Conservation (phyloP, 2,113 vertebrate species). For the Mobula hypostoma region DNA sequence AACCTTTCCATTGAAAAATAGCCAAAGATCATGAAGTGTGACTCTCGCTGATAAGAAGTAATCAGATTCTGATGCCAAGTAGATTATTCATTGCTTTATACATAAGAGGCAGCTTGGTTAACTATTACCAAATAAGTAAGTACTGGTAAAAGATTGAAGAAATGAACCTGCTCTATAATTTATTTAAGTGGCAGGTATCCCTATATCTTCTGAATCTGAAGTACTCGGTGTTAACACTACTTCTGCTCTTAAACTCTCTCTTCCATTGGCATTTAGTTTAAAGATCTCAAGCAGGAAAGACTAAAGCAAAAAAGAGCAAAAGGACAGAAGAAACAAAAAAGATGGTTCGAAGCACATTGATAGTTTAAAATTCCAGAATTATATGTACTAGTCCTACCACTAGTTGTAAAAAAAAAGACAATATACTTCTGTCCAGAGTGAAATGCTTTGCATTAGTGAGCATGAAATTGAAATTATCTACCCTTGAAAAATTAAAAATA, state of each 20-base stretch:
- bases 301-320: neutral
- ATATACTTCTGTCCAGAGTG: neutral
- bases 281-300: neutral
- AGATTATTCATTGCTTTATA: neutral
- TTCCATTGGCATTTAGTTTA: conserved; percentile 14
- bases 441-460: neutral
- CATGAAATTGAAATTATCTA: conserved; percentile 15
- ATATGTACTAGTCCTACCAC: neutral
- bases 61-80: neutral
- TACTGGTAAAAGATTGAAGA: neutral
- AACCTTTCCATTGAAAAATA: neutral
- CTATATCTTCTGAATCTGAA: neutral
- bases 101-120: neutral
- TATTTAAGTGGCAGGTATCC: neutral
- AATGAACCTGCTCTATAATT: neutral
- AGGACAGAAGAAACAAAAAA: neutral
- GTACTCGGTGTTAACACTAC: neutral
- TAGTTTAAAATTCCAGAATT: neutral
- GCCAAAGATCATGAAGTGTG: neutral
- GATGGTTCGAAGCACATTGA: neutral
- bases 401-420: neutral
- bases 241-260: neutral
- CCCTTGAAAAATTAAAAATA: neutral
- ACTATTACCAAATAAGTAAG: neutral
- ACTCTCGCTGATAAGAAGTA: neutral